phyloP scores from a whole-genome alignment of 2,797 vertebrate genomes.

The Chaenodraco wilsoni region DNA sequence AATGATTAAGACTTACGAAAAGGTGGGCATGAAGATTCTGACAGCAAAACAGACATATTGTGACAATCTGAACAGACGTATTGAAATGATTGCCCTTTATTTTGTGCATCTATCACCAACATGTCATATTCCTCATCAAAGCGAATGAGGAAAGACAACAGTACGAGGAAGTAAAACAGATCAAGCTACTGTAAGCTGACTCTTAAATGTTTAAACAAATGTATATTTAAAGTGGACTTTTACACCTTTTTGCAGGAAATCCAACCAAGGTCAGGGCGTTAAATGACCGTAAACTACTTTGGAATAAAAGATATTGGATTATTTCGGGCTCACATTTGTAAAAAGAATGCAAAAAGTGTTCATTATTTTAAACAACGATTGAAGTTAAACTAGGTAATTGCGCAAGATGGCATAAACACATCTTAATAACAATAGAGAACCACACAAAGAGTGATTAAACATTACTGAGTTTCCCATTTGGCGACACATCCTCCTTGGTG shows the following conservation, averaged over 20 bases:
- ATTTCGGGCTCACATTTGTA: neutral
- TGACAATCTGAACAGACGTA: slow-evolving; percentile 19
- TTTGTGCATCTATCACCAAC: neutral
- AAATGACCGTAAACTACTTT: neutral
- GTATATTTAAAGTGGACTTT: neutral
- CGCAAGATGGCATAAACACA: slow-evolving; percentile 2
- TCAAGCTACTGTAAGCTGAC: neutral
- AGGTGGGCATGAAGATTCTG: slow-evolving; percentile 21
- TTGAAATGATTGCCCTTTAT: slow-evolving; percentile 29
- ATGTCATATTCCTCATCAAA: neutral
- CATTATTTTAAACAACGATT: slow-evolving; percentile 1
- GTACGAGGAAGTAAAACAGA: neutral
- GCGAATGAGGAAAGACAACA: too few relatives aligned
- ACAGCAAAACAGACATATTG: slow-evolving; percentile 30
- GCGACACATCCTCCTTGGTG: slow-evolving; percentile 30
- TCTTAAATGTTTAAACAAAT: slow-evolving; percentile 7
- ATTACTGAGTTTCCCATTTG: slow-evolving; percentile 24
- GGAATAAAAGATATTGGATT: neutral
- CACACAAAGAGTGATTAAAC: slow-evolving; percentile 10
- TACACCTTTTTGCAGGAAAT: neutral
- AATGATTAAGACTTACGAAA: slow-evolving; percentile 21
- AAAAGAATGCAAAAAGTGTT: neutral
- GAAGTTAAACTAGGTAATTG: neutral
- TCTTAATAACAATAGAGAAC: slow-evolving; percentile 2
- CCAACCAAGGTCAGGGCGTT: too few relatives aligned